These are phyloP conservation scores for Drosophila nigromelanica DNA, from an alignment of 1,140 invertebrate species.

Conservation along the genomic window DNA sequence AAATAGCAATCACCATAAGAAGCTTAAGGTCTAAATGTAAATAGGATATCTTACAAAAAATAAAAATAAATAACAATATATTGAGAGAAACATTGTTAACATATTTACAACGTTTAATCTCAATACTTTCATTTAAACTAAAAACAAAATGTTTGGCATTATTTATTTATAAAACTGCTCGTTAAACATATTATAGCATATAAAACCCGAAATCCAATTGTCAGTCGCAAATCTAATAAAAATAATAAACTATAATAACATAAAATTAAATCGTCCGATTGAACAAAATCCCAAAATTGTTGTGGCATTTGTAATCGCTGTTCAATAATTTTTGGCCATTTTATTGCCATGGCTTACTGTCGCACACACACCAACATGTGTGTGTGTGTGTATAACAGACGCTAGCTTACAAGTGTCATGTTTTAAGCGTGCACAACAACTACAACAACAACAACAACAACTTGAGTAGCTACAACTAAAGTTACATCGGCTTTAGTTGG, in stretches of 20 bases:
- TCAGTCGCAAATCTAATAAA: conserved; percentile 47
- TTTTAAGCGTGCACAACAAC: conserved; percentile 40
- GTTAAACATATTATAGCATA: neutral
- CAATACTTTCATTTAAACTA: no score
- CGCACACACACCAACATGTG: conserved; percentile 11
- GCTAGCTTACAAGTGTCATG: conserved; percentile 77
- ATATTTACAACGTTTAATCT: neutral
- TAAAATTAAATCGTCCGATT: conserved; percentile 57
- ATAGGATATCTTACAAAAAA: no score
- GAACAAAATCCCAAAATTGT: conserved; percentile 53
- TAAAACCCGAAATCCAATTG: conserved; percentile 27
- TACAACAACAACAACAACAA: conserved; percentile 24
- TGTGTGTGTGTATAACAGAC: conserved; percentile 48
- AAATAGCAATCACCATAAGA: no score
- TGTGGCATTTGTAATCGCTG: conserved; percentile 79
- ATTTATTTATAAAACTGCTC: neutral
- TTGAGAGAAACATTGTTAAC: no score
- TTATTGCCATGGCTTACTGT: conserved; percentile 70
- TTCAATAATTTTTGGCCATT: conserved; percentile 79
- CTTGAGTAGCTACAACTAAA: conserved; percentile 26
- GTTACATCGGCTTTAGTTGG: conserved; percentile 31
- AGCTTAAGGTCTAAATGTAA: no score
- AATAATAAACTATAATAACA: conserved; percentile 43
- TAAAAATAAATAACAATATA: no score
- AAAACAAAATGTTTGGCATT: neutral